Evolutionary conservation across 1,140 invertebrate genomes (phyloP).

Genomic region (Atta cephalotes): DNA sequence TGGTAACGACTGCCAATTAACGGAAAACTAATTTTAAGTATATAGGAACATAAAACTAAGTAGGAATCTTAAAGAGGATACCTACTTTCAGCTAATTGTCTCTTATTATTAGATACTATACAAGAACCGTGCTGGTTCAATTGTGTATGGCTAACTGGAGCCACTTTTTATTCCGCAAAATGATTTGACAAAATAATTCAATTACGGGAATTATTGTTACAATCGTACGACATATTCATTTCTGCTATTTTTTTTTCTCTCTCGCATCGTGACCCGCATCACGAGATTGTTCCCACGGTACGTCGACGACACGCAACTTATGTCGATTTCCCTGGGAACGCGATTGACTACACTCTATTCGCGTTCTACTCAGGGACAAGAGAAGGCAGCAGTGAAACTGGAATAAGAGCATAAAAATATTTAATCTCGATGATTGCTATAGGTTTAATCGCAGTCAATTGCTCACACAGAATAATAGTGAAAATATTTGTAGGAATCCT

Average conservation of each 20-base stretch:
- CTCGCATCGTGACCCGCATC: not conserved
- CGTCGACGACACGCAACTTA: conserved; percentile 45
- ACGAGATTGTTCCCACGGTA: conserved; percentile 55
- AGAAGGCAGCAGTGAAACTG: conserved; percentile 38
- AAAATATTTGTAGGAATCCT: not conserved
- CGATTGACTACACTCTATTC: conserved; percentile 36
- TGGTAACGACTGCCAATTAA: conserved; percentile 4
- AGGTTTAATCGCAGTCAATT: not conserved
- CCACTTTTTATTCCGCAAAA: not conserved
- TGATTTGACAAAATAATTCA: conserved; percentile 10
- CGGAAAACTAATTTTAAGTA: not conserved
- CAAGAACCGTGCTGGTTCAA: not conserved
- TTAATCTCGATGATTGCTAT: conserved; percentile 7
- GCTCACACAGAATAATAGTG: not conserved
- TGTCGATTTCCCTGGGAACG: conserved; percentile 61
- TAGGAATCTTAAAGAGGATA: not conserved
- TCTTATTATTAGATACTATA: not conserved
- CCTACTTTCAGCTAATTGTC: conserved; percentile 20
- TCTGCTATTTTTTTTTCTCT: conserved; percentile 34
- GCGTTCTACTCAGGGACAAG: conserved; percentile 41
- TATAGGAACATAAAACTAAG: too few species aligned
- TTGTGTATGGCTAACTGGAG: not conserved
- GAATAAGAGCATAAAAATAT: conserved; percentile 52
- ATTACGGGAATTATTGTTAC: conserved; percentile 30
- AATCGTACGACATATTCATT: not conserved